A percentile compares a stretch with the other conserved stretches of the same genome.
These are phyloP conservation scores for Gymnarchus niloticus DNA, from an alignment of 2,113 vertebrate genomes.

Conservation along the genomic window DNA sequence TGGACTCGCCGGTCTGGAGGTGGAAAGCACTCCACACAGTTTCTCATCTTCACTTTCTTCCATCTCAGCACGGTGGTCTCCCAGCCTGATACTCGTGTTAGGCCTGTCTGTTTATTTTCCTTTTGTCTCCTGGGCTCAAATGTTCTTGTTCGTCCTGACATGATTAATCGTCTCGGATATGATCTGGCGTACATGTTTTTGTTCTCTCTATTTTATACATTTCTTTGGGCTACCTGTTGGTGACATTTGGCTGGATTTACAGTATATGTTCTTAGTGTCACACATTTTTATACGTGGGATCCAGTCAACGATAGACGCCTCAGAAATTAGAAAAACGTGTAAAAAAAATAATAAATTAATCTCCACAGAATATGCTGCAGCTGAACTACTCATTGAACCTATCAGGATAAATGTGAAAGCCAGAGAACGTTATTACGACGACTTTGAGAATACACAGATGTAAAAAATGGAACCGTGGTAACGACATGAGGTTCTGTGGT, in stretches of 20 bases:
- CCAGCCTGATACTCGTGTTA: neutral
- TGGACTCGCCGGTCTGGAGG: too few species aligned
- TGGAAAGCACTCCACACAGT: too few species aligned
- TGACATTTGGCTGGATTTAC: neutral
- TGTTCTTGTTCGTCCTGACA: neutral
- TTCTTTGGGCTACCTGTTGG: neutral
- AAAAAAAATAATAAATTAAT: neutral
- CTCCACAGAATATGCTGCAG: neutral
- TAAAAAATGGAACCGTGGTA: neutral
- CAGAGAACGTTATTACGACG: neutral
- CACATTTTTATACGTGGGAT: neutral
- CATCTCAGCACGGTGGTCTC: neutral
- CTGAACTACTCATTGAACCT: neutral
- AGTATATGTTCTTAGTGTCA: neutral
- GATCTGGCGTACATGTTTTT: neutral
- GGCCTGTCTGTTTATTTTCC: neutral
- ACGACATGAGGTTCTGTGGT: neutral
- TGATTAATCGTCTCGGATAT: neutral
- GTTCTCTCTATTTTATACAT: neutral
- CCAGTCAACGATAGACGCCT: neutral
- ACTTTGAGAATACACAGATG: neutral
- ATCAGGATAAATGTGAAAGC: neutral
- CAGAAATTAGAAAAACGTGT: too few species aligned
- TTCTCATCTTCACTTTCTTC: neutral
- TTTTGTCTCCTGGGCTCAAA: neutral